A percentile compares a stretch with the other conserved stretches of the same genome.
These are phyloP conservation scores for Bothrops jararaca DNA, from an alignment of 2,113 vertebrate genomes.

Conservation along the genomic window DNA sequence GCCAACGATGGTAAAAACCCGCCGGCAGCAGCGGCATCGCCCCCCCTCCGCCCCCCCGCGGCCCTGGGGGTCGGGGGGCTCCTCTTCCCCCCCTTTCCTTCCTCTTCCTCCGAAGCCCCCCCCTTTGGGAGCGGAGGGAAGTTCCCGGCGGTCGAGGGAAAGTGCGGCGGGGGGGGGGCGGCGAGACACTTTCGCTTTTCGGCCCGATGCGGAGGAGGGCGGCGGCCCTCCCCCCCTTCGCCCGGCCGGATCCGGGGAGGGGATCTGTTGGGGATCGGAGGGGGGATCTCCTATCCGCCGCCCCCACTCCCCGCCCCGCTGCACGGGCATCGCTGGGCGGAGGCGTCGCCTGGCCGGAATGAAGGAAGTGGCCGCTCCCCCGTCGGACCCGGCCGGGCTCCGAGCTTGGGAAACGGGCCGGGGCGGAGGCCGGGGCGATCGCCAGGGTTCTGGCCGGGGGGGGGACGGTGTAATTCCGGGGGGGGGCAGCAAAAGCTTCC, in stretches of 20 bases:
- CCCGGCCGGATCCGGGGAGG: not conserved
- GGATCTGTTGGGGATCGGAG: not conserved
- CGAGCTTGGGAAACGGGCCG: not conserved
- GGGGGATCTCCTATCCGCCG: too few species aligned
- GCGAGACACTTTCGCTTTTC: too few species aligned
- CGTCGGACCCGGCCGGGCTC: not conserved
- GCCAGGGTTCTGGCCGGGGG: fast-evolving
- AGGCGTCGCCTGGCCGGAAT: not conserved
- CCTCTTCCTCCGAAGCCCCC: not conserved
- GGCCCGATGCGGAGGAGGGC: too few species aligned
- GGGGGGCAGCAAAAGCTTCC: not conserved
- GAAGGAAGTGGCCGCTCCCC: not conserved
- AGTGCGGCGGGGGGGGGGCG: not conserved
- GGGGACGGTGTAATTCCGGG: not conserved
- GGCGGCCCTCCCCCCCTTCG: too few species aligned
- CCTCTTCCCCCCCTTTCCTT: too few species aligned
- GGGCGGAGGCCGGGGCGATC: not conserved
- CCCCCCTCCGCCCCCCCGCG: too few species aligned
- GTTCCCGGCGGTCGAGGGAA: not conserved
- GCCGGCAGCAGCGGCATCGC: too few species aligned
- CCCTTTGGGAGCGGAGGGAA: too few species aligned
- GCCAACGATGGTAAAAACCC: not conserved
- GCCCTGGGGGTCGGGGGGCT: too few species aligned
- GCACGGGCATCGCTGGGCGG: not conserved
- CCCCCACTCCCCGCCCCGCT: too few species aligned